Conservation (phyloP, 2,113 vertebrate genomes). For the Zapus hudsonius region DNA sequence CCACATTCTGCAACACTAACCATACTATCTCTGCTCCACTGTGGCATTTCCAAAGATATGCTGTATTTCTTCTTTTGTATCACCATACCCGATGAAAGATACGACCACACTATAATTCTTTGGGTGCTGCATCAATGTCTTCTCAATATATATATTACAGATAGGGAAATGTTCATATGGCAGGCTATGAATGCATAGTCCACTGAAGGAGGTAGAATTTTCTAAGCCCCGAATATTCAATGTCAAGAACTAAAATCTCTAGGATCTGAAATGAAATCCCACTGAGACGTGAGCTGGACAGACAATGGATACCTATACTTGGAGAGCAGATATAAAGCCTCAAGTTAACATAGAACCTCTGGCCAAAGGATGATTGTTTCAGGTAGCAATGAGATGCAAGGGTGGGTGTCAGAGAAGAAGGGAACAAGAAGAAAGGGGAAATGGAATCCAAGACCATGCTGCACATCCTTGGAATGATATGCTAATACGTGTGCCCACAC, state of each 20-base stretch:
- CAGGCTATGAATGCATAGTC: not conserved
- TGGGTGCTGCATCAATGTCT: not conserved
- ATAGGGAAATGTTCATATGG: not conserved
- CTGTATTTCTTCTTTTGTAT: not conserved
- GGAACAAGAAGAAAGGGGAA: not conserved
- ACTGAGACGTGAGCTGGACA: not conserved
- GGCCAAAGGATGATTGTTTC: not conserved
- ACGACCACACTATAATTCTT: not conserved
- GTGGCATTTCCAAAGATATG: not conserved
- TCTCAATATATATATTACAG: not conserved
- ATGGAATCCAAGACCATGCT: not conserved
- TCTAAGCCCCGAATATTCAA: not conserved
- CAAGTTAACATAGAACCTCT: rapidly evolving
- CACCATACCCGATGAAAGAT: not conserved
- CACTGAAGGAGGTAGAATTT: not conserved
- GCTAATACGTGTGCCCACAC: not conserved
- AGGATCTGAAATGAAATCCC: not conserved
- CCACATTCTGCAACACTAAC: not conserved
- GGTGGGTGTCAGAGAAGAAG: not conserved
- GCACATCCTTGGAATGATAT: not conserved
- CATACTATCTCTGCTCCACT: not conserved
- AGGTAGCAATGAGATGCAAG: not conserved
- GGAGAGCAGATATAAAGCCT: not conserved
- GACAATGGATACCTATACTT: not conserved
- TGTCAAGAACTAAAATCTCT: not conserved